Percentiles rank a stretch among this genome's conserved stretches.
phyloP scores from a whole-genome alignment of 2,888 invertebrate genomes.

The Endomychus coccineus region DNA sequence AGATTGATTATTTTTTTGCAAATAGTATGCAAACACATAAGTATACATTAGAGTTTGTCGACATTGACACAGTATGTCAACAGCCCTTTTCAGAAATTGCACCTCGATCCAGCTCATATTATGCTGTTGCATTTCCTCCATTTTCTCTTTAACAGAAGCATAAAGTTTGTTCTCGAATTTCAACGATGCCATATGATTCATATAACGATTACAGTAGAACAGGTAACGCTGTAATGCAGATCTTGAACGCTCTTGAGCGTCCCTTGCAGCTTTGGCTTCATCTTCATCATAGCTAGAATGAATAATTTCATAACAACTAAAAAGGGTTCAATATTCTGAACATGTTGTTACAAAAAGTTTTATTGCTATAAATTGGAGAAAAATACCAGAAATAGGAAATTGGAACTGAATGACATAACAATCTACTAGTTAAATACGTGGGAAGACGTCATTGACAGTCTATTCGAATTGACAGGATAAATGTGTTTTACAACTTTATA shows the following conservation, averaged over 20 bases:
- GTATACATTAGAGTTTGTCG: conserved; percentile 98
- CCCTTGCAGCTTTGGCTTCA: conserved; percentile 91
- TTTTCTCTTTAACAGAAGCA: conserved; percentile 92
- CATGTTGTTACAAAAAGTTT: no score
- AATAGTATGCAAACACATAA: conserved; percentile 98
- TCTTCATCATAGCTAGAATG: conserved; percentile 68
- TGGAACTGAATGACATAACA: no score
- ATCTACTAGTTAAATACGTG: no score
- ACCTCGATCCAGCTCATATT: conserved; percentile 99
- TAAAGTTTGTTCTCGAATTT: conserved; percentile 97
- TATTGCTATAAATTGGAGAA: no score
- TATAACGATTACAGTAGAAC: conserved; percentile 98
- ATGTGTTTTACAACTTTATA: no score
- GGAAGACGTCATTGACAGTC: no score
- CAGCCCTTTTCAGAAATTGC: conserved; percentile 96
- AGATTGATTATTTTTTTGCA: conserved; percentile 96
- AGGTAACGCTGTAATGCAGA: conserved; percentile 93
- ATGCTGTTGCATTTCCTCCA: conserved; percentile 99
- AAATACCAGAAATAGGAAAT: no score
- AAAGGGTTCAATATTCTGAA: no score
- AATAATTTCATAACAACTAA: background rate
- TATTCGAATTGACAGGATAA: no score
- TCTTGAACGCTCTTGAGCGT: conserved; percentile 90
- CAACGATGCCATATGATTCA: conserved; percentile 98
- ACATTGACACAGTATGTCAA: conserved; percentile 94